Evolutionary conservation across 2,797 vertebrate species (phyloP).

Genomic region (Anguilla obscura): DNA sequence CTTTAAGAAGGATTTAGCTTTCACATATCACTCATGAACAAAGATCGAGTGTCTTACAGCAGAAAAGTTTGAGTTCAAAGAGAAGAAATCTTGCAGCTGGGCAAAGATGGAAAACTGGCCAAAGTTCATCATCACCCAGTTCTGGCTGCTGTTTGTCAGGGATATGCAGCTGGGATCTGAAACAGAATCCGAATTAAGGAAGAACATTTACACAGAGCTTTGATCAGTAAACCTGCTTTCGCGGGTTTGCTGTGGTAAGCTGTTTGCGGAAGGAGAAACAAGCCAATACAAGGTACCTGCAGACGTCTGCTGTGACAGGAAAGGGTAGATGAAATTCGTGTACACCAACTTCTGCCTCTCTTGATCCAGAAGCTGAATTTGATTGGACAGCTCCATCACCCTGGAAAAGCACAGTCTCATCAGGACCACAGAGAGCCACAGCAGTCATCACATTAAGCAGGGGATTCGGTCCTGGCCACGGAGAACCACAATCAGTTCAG

Average conservation of each 20-base stretch:
- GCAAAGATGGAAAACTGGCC: slow-evolving; percentile 13
- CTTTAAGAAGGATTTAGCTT: background rate
- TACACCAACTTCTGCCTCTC: slow-evolving; percentile 28
- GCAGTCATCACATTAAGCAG: background rate
- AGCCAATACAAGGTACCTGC: slow-evolving; percentile 11
- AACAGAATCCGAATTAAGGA: background rate
- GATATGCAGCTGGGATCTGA: slow-evolving; percentile 2
- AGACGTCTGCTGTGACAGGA: background rate
- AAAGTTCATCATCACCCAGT: slow-evolving; percentile 19
- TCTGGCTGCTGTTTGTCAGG: background rate
- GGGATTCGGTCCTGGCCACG: no score
- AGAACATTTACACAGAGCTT: background rate
- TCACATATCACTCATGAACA: background rate
- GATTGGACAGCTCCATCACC: slow-evolving; percentile 18
- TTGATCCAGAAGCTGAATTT: background rate
- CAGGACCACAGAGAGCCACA: background rate
- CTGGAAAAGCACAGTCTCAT: background rate
- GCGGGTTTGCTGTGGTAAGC: background rate
- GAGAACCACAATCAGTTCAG: background rate
- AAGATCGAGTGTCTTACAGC: slow-evolving; percentile 9
- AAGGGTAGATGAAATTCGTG: slow-evolving; percentile 24
- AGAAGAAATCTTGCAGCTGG: background rate
- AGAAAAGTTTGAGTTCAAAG: slow-evolving; percentile 16
- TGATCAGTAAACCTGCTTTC: background rate
- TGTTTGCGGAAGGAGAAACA: background rate